Evolutionary conservation across 35 echinoderm and acorn worm species (phyloP).

Genomic region (Stichopus chloronotus): DNA sequence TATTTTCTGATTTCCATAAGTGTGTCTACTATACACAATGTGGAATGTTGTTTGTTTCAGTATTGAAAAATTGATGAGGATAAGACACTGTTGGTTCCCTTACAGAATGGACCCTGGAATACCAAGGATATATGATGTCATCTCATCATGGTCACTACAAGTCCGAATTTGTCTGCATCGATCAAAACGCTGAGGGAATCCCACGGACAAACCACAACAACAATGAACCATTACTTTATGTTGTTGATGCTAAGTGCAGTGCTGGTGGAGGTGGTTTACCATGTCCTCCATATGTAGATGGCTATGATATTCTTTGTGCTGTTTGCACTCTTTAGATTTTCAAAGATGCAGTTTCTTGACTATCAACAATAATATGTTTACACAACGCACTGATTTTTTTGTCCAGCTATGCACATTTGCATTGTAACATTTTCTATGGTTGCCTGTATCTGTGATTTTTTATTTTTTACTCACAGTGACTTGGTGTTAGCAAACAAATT

Average conservation of each 20-base stretch:
- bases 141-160: conserved; percentile 10
- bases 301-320: neutral
- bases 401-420: too few species aligned
- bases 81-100: neutral
- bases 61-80: too few species aligned
- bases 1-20: too few species aligned
- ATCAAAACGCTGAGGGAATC: conserved; percentile 42
- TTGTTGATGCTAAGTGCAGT: conserved; percentile 5
- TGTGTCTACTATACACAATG: too few species aligned
- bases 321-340: neutral
- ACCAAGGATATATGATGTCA: conserved; percentile 54
- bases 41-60: too few species aligned
- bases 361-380: too few species aligned
- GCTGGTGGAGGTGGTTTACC: neutral
- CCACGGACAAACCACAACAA: conserved; percentile 16
- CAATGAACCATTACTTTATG: neutral
- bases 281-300: neutral
- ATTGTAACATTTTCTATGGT: too few species aligned
- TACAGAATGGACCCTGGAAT: conserved; percentile 48
- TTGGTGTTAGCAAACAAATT: too few species aligned
- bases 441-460: too few species aligned
- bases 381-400: too few species aligned
- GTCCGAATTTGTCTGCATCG: conserved; percentile 35
- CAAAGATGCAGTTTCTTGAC: neutral
- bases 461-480: too few species aligned